Percentiles rank a stretch among this genome's conserved stretches.
Conservation (phyloP, 2,888 invertebrate genomes). For the Hoplodrina ambigua region DNA sequence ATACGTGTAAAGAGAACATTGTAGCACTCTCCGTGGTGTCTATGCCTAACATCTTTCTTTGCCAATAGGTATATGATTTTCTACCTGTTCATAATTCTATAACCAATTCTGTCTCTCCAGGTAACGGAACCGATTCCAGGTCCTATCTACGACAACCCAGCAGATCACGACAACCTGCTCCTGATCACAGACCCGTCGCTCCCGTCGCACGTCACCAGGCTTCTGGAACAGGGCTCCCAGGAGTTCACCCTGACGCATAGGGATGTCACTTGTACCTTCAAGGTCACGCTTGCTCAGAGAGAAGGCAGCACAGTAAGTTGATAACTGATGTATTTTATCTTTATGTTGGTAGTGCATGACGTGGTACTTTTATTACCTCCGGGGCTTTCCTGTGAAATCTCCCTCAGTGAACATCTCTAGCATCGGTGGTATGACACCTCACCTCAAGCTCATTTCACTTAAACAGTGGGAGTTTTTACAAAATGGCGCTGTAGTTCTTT, state of each 20-base stretch:
- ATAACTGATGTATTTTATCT: background rate
- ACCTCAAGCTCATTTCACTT: too few species aligned
- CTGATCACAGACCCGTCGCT: conserved; percentile 84
- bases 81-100: background rate
- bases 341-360: background rate
- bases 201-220: conserved; percentile 74
- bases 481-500: background rate
- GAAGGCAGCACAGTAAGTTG: conserved; percentile 73
- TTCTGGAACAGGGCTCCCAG: conserved; percentile 77
- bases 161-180: conserved; percentile 78
- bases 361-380: background rate
- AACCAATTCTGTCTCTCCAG: conserved; percentile 57
- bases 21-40: too few species aligned
- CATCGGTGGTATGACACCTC: too few species aligned
- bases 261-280: conserved; percentile 83
- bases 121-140: conserved; percentile 76
- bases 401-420: background rate
- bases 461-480: too few species aligned
- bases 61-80: too few species aligned
- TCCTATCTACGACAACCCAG: conserved; percentile 80
- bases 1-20: background rate
- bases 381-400: background rate
- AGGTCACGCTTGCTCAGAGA: conserved; percentile 71
- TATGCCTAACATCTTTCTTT: too few species aligned
- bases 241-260: conserved; percentile 79